Evolutionary conservation across 1,140 invertebrate genomes (phyloP).

Genomic region (Venustaconcha ellipsiformis): DNA sequence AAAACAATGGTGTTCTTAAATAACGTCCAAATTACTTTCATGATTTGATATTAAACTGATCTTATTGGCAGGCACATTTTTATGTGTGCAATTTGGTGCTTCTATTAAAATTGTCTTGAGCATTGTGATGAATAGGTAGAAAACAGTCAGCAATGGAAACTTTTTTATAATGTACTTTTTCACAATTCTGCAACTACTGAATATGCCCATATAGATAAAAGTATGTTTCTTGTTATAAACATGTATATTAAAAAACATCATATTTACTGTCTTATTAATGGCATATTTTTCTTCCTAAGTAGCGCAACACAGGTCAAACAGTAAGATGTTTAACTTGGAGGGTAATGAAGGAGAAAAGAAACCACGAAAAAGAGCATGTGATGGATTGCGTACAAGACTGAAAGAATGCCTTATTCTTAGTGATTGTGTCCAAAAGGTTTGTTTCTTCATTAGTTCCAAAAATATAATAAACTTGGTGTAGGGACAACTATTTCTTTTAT

Average conservation of each 20-base stretch:
- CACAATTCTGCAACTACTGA: neutral
- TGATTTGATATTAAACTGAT: too few species aligned
- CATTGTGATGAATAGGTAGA: too few species aligned
- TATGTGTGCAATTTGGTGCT: too few species aligned
- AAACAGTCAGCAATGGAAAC: too few species aligned
- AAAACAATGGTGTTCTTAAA: too few species aligned
- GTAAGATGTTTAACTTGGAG: neutral
- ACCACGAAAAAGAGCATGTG: conserved; percentile 13
- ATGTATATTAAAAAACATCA: neutral
- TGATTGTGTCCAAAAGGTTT: conserved; percentile 28
- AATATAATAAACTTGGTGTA: neutral
- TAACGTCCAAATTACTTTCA: too few species aligned
- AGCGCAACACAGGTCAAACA: neutral
- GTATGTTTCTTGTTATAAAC: neutral
- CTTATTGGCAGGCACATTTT: too few species aligned
- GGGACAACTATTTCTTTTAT: too few species aligned
- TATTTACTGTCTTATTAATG: neutral
- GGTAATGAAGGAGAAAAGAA: conserved; percentile 7
- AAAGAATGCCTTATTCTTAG: conserved; percentile 17
- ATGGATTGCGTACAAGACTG: conserved; percentile 15
- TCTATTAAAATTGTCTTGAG: too few species aligned
- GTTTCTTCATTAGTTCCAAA: neutral
- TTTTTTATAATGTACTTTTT: too few species aligned
- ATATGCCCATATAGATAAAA: neutral
- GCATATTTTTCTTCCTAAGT: neutral